Evolutionary conservation across 1,140 invertebrate genomes (phyloP).

Genomic region (Penaeus indicus): DNA sequence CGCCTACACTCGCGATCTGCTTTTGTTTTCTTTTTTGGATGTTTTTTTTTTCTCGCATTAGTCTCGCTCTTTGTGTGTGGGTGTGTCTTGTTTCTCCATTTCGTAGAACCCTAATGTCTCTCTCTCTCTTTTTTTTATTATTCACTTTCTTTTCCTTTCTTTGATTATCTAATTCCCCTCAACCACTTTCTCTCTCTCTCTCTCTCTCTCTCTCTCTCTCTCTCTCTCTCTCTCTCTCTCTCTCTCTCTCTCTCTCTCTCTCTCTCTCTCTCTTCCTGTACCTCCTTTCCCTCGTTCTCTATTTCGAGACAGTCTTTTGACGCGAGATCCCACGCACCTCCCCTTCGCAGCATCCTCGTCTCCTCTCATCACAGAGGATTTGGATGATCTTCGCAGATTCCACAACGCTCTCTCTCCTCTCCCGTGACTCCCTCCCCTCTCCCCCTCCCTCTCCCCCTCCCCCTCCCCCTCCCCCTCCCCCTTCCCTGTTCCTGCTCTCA

Average conservation of each 20-base stretch:
- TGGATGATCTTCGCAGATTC: no score
- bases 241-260: no score
- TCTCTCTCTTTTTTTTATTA: background rate
- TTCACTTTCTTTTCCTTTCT: background rate
- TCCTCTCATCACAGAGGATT: no score
- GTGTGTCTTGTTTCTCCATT: background rate
- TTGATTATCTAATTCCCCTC: constrained; percentile 17
- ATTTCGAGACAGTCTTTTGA: no score
- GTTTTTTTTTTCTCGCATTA: background rate
- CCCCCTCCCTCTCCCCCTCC: no score
- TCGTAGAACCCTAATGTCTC: background rate
- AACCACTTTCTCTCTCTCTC: background rate
- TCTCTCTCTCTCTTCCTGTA: background rate
- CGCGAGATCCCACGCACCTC: background rate
- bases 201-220: constrained; percentile 10
- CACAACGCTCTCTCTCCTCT: no score
- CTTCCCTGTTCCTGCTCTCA: no score
- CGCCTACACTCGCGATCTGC: no score
- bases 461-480: no score
- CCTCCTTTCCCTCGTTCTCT: background rate
- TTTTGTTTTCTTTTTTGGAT: background rate
- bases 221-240: background rate
- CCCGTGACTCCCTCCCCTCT: no score
- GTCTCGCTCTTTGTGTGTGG: background rate
- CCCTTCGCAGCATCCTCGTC: no score